phyloP scores from a whole-genome alignment of 1,140 invertebrate species.

The Drosophila dunni region DNA sequence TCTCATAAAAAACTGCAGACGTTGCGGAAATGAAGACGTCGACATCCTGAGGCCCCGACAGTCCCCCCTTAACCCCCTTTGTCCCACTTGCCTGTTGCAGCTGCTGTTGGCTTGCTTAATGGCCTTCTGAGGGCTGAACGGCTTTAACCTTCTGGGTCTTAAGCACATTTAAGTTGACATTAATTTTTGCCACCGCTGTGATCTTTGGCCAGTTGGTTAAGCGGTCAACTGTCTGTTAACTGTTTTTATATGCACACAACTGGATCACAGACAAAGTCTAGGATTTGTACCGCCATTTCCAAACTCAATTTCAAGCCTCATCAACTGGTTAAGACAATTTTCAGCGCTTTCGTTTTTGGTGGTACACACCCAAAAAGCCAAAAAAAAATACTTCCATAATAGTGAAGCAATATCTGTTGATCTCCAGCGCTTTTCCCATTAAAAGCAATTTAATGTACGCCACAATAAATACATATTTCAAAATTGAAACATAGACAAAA shows the following conservation, averaged over 20 bases:
- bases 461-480: constrained; percentile 65
- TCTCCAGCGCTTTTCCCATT: constrained; percentile 61
- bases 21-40: constrained; percentile 74
- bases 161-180: constrained; percentile 58
- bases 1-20: constrained; percentile 56
- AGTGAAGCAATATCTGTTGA: constrained; percentile 44
- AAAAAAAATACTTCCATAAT: background rate
- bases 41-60: constrained; percentile 56
- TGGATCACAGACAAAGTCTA: background rate
- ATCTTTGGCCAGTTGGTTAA: constrained; percentile 8
- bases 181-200: constrained; percentile 29
- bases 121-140: constrained; percentile 24
- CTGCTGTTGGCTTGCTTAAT: constrained; percentile 65
- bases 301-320: constrained; percentile 13
- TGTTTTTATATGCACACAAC: constrained; percentile 24
- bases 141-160: constrained; percentile 34
- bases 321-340: constrained; percentile 58
- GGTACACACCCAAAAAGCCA: constrained; percentile 28
- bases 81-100: constrained; percentile 27
- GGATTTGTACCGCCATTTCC: background rate
- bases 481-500: constrained; percentile 71
- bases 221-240: constrained; percentile 37
- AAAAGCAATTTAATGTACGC: constrained; percentile 75
- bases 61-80: background rate
- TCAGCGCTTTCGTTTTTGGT: constrained; percentile 66